Conservation (phyloP, 1,140 invertebrate genomes). For the Mylabris phalerata region DNA sequence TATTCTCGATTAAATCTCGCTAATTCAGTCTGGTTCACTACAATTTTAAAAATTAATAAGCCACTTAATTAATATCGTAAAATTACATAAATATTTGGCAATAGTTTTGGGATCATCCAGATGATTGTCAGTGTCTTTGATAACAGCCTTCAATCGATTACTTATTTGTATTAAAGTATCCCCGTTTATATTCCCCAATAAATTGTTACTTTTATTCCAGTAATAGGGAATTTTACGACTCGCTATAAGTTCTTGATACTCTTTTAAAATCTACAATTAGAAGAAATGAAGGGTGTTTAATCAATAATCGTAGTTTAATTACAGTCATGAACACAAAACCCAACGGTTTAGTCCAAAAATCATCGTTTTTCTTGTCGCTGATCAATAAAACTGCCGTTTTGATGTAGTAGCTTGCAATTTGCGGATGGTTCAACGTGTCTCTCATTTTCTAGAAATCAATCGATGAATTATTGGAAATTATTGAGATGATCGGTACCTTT, state of each 20-base stretch:
- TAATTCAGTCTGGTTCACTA: too few relatives aligned
- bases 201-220: conserved; percentile 11
- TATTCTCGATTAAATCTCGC: too few relatives aligned
- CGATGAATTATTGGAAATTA: neutral
- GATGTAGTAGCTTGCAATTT: conserved; percentile 48
- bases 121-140: conserved; percentile 1
- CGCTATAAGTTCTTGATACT: neutral
- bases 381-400: conserved; percentile 48
- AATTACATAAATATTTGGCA: conserved; percentile 8
- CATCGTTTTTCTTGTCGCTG: conserved; percentile 31
- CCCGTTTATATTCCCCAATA: neutral
- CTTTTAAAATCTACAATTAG: neutral
- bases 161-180: conserved; percentile 1
- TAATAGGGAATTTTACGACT: conserved; percentile 6
- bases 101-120: neutral
- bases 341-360: conserved; percentile 41
- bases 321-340: conserved; percentile 41
- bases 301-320: neutral
- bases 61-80: neutral
- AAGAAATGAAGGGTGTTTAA: too few relatives aligned
- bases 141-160: neutral
- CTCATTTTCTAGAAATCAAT: conserved; percentile 40
- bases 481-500: conserved; percentile 21
- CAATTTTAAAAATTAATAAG: too few relatives aligned
- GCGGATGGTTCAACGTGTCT: conserved; percentile 39